Evolutionary conservation across 2,797 vertebrate genomes (phyloP).

Genomic region (Enteromius viviparus): DNA sequence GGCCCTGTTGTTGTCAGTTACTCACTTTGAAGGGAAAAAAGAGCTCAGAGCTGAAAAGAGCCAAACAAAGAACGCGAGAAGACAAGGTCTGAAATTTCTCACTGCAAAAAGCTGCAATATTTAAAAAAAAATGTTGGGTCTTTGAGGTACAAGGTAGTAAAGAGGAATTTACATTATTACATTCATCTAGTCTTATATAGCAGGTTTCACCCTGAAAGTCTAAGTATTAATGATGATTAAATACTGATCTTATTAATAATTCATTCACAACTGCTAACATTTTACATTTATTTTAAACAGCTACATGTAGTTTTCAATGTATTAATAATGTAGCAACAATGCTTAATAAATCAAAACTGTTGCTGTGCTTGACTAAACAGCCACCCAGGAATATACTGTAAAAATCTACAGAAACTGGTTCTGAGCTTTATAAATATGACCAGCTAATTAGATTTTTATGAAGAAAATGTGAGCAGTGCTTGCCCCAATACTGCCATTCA

Average conservation of each 20-base stretch:
- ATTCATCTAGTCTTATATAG: background rate
- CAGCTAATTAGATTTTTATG: background rate
- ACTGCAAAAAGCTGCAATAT: constrained; percentile 4
- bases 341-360: constrained; percentile 10
- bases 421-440: background rate
- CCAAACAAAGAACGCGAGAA: constrained; percentile 50
- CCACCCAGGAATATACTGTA: background rate
- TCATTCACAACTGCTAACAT: background rate
- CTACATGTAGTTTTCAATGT: background rate
- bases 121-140: background rate
- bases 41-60: constrained; percentile 52
- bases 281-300: background rate
- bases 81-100: constrained; percentile 29
- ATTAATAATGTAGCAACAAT: constrained; percentile 2
- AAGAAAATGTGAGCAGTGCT: background rate
- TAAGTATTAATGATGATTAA: background rate
- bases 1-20: constrained; percentile 72
- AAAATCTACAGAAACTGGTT: background rate
- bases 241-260: background rate
- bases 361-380: constrained; percentile 3
- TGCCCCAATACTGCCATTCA: background rate
- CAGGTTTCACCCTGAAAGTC: background rate
- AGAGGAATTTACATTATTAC: background rate
- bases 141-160: background rate
- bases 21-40: constrained; percentile 67